Percentiles rank a stretch among this genome's conserved stretches.
phyloP scores from a whole-genome alignment of 2,113 vertebrate genomes.

The Orthochromis indermauri region DNA sequence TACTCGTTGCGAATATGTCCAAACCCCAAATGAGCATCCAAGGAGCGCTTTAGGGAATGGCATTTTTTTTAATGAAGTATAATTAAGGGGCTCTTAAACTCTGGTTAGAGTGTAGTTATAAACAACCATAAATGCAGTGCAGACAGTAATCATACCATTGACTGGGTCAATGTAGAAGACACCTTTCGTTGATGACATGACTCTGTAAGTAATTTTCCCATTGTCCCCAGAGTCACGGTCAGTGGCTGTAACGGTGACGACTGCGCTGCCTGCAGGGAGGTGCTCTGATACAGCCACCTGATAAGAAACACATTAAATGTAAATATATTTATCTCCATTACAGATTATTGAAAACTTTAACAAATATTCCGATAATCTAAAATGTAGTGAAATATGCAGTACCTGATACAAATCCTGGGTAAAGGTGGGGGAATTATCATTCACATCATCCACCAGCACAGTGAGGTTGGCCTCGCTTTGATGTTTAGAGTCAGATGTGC shows the following conservation, averaged over 20 bases:
- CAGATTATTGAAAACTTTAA: not conserved
- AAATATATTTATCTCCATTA: not conserved
- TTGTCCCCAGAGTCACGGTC: slow-evolving; percentile 87
- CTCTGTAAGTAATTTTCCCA: slow-evolving; percentile 81
- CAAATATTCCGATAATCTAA: not conserved
- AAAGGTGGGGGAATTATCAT: slow-evolving; percentile 87
- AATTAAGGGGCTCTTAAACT: not conserved
- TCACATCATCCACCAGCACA: slow-evolving; percentile 85
- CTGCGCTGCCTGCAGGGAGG: slow-evolving; percentile 76
- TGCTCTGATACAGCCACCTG: slow-evolving; percentile 85
- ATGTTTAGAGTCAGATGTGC: slow-evolving; percentile 82
- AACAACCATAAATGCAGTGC: not conserved
- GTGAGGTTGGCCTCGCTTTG: slow-evolving; percentile 85
- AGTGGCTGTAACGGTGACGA: slow-evolving; percentile 85
- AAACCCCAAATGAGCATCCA: not conserved
- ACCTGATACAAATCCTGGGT: slow-evolving; percentile 91
- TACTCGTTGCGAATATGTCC: not conserved
- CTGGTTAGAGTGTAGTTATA: not conserved
- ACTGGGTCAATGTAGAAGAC: slow-evolving; percentile 81
- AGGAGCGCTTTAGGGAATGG: not conserved
- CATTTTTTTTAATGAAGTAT: not conserved
- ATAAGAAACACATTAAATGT: not conserved
- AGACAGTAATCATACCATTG: slow-evolving; percentile 76
- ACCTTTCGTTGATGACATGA: slow-evolving; percentile 73
- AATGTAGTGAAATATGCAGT: not conserved